These are phyloP conservation scores for Papilio polyxenes DNA, from an alignment of 1,140 invertebrate species.

Conservation along the genomic window DNA sequence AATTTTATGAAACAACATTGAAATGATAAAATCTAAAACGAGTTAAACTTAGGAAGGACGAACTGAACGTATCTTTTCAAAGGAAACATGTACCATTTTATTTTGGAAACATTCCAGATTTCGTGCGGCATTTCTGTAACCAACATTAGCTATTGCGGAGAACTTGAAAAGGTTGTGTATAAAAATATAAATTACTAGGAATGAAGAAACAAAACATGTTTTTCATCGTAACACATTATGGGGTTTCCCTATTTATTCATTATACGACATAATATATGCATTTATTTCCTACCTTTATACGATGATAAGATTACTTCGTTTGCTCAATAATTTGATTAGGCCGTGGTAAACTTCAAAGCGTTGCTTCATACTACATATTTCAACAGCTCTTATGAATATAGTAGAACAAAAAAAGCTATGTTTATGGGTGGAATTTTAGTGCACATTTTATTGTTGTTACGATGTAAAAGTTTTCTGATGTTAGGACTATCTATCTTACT, in stretches of 20 bases:
- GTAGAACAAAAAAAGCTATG: too few species aligned
- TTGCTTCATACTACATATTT: too few species aligned
- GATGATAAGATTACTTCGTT: too few species aligned
- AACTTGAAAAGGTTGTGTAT: background rate
- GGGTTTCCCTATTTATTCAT: background rate
- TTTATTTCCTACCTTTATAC: too few species aligned
- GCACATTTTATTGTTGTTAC: too few species aligned
- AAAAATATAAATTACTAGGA: background rate
- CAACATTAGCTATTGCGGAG: background rate
- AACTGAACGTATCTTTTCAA: constrained; percentile 1
- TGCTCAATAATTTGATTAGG: too few species aligned
- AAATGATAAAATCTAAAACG: background rate
- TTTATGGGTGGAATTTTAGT: too few species aligned
- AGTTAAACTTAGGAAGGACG: background rate
- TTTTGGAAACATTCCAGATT: constrained; percentile 1
- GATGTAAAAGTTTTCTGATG: too few species aligned
- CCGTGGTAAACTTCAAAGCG: too few species aligned
- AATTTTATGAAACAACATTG: background rate
- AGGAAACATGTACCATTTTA: background rate
- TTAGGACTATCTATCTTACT: too few species aligned
- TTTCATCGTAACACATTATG: background rate
- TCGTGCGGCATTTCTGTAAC: background rate
- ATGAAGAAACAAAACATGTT: background rate
- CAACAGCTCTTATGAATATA: too few species aligned
- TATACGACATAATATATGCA: too few species aligned